These are phyloP conservation scores for Panagrolaimus sp. DNA, from an alignment of 1,140 invertebrate genomes.

Conservation along the genomic window DNA sequence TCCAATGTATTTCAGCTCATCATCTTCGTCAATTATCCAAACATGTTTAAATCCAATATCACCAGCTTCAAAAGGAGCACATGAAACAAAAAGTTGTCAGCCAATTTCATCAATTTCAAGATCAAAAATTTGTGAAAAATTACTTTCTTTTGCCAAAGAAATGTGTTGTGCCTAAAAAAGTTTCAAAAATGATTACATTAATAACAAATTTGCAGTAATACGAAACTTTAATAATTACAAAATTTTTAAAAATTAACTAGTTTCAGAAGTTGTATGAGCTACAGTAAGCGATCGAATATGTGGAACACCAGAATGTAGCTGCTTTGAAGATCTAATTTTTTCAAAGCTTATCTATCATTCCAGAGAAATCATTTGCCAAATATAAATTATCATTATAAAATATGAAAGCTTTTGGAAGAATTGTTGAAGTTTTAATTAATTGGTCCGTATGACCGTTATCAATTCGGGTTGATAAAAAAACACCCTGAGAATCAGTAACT, in stretches of 20 bases:
- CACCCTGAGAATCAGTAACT: too few species aligned
- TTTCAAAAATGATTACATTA: too few species aligned
- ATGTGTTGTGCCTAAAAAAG: too few species aligned
- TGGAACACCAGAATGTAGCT: neutral
- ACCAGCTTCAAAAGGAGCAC: slow-evolving; percentile 15
- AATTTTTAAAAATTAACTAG: slow-evolving; percentile 21
- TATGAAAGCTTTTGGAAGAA: neutral
- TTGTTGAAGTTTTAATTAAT: too few species aligned
- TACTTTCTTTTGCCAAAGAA: neutral
- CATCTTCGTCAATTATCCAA: slow-evolving; percentile 21
- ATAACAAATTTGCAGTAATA: slow-evolving; percentile 18
- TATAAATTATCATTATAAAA: neutral
- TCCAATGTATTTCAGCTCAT: slow-evolving; percentile 18
- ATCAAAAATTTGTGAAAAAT: slow-evolving; percentile 27
- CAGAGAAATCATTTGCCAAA: neutral
- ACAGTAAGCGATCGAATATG: slow-evolving; percentile 28
- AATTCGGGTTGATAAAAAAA: too few species aligned
- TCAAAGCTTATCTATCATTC: neutral
- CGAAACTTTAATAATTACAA: neutral
- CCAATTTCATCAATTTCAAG: slow-evolving; percentile 21
- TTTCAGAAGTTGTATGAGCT: slow-evolving; percentile 7
- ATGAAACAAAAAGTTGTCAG: slow-evolving; percentile 26
- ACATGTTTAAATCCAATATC: slow-evolving; percentile 20
- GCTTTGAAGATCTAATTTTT: neutral
- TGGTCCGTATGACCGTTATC: too few species aligned